Evolutionary conservation across 2,113 vertebrate species (phyloP), one percentile per base, ranked within the genome.

Genomic region (Gavia stellata): DNA sequence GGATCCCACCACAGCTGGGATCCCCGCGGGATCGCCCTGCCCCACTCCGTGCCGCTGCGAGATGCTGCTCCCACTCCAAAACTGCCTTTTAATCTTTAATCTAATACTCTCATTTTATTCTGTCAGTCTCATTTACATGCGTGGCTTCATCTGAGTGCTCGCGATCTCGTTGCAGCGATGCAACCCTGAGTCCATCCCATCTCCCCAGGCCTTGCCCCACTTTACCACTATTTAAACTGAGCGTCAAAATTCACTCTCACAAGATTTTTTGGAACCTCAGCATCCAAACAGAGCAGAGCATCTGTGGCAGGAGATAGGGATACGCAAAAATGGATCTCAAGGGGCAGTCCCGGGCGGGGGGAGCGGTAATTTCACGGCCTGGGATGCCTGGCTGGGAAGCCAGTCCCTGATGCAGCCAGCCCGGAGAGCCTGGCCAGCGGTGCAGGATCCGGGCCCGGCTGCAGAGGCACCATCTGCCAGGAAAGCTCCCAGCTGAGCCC

Each of bases 91-190:
- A 3, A 25, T 33, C 33, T 14, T 9, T n/a, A n/a, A n/a, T n/a
- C n/a, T n/a, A 23, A 29, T 2, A 2, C 16, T 47, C 61, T 10
- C 17, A 6, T 31, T 44, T 26, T 28, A 52, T 70, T 28, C 38
- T 2, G 11, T 3, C 21, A 10, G 45, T 21, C 38, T 23, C 17
- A 1, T 26, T 36, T 5, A 33, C 7, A 6, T 2, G 17, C 21
- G 0, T 2, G 38, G 63, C 52, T 61, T 44, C 26, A 2, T 8
- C 72, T 0, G 20, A 1, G 17, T 1, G 10, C 58, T 28, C 33
- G 2, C 2, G 2, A 17, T 14, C 34, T 23, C 23, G 2, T 18
- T 17, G 53, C 28, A 5, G 17, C 3, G 3, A 26, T 11, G 53
- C 53, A 10, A 9, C 21, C 36, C 10, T 1, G 38, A 28, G 45